Base-by-base conservation (phyloP, 1,140 invertebrate species). In the Battus philenor region DNA sequence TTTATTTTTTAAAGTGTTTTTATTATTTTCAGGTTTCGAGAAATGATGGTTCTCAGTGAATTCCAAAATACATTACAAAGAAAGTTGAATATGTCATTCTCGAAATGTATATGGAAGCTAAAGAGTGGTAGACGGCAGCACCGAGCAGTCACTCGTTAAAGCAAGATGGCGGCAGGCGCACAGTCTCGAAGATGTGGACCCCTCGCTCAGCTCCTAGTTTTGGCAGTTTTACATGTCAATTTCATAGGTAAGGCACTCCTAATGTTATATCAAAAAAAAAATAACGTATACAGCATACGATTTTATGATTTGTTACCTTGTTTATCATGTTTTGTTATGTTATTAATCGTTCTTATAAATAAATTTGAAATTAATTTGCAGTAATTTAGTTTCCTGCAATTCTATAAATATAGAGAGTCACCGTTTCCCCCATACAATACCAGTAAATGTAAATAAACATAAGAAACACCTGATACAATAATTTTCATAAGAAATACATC, bases 231-330 rank as follows among this genome's bases (percentile, higher is more conserved):
- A 49, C 77, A 84, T 50, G 74, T 73, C 36, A 84, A 84, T 67
- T 84, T 84, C 71, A 67, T 80, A 59, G 80, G 80, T 84, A 68
- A 72, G 67, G n/a, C n/a, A n/a, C n/a, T n/a, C n/a, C n/a, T n/a
- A n/a, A n/a, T n/a, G n/a, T n/a, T n/a, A n/a, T n/a, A n/a, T n/a
- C n/a, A n/a, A n/a, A n/a, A n/a, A n/a, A n/a, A n/a, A n/a, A n/a
- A n/a, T n/a, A n/a, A n/a, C n/a, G n/a, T n/a, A n/a, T n/a, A n/a
- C n/a, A n/a, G n/a, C n/a, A n/a, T n/a, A n/a, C n/a, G n/a, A n/a
- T 27, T 27, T 1, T 27, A 1, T 6, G 2, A 9, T 4, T 7
- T 24, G 1, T 2, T 5, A n/a, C 1, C n/a, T 1, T 24, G 5
- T 24, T n/a, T 1, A 7, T 24, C 1, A 1, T 7, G 22, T 24